Evolutionary conservation across 2,888 invertebrate genomes (phyloP).

Genomic region (Onthophagus sagittarius): DNA sequence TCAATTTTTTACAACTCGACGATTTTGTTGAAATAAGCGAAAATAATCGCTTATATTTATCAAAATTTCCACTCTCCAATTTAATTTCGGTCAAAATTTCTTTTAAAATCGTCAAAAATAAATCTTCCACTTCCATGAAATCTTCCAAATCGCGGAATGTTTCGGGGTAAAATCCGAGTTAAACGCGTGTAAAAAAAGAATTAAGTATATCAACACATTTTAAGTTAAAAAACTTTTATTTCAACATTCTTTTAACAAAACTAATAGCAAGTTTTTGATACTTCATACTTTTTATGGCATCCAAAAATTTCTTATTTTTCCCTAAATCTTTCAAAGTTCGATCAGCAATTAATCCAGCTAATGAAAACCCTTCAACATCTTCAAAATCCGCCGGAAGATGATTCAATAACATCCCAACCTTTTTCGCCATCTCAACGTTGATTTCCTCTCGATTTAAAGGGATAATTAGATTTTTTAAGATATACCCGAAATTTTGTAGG

Average conservation of each 20-base stretch:
- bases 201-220: too few relatives aligned
- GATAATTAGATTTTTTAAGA: slow-evolving; percentile 25
- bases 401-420: slow-evolving; percentile 37
- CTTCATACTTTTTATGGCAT: slow-evolving; percentile 36
- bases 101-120: slow-evolving; percentile 33
- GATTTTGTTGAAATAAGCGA: slow-evolving; percentile 18
- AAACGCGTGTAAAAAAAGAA: too few relatives aligned
- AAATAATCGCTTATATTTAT: slow-evolving; percentile 34
- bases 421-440: slow-evolving; percentile 26
- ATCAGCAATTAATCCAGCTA: slow-evolving; percentile 38
- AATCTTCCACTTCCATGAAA: slow-evolving; percentile 31
- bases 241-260: slow-evolving; percentile 34
- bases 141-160: slow-evolving; percentile 24
- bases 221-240: not conserved
- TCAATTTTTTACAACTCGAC: slow-evolving; percentile 11
- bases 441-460: slow-evolving; percentile 9
- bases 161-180: slow-evolving; percentile 28
- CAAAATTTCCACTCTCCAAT: slow-evolving; percentile 32
- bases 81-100: slow-evolving; percentile 28
- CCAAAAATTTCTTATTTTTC: slow-evolving; percentile 38
- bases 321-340: slow-evolving; percentile 35
- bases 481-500: slow-evolving; percentile 36
- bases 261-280: slow-evolving; percentile 37
- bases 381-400: slow-evolving; percentile 36
- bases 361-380: slow-evolving; percentile 37